Base-by-base conservation (phyloP, 2,113 vertebrate species). In the Picathartes gymnocephalus region DNA sequence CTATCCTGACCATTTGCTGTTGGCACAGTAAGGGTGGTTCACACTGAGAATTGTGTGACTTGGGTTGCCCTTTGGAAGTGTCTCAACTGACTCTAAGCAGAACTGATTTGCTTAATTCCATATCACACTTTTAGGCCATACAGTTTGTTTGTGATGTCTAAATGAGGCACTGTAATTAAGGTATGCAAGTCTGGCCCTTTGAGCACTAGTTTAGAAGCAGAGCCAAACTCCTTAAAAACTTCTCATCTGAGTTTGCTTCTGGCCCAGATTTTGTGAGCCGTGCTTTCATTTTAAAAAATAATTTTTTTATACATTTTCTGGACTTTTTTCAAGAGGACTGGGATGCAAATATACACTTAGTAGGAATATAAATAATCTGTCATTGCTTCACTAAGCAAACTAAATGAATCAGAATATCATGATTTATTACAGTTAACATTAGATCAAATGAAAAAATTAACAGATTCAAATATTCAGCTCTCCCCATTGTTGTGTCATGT, bases 401-500 rank as follows among this genome's bases (percentile, higher is more conserved):
- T 58, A 76, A 92, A 86, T 81, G 9, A 56, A 79, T 71, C 57
- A 76, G 19, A 92, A 76, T 81, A 50, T 45, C 12, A 44, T 89
- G 15, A 86, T 68, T 84, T 84, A 84, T 81, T 88, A 44, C 3
- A 7, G 9, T 62, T 62, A 84, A 81, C 70, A 77, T 80, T 80
- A 85, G 22, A 88, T 40, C 33, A 86, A 92, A 73, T 86, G 5
- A 79, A 74, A 69, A 94, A 92, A 81, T 74, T 25, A 86, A 58
- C 2, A 2, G 12, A 7, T 79, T 95, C 30, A 87, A 70, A 71
- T 81, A 87, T 56, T 87, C 62, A 90, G 23, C 24, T 74, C 4
- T 85, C 14, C 24, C 40, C 22, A 57, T 44, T 85, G 31, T 47
- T 71, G 11, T 64, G 45, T 64, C 61, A 85, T 40, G 31, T 72